These are phyloP conservation scores for Drosophila grimshawi DNA, from an alignment of 1,140 invertebrate genomes.

Conservation along the genomic window DNA sequence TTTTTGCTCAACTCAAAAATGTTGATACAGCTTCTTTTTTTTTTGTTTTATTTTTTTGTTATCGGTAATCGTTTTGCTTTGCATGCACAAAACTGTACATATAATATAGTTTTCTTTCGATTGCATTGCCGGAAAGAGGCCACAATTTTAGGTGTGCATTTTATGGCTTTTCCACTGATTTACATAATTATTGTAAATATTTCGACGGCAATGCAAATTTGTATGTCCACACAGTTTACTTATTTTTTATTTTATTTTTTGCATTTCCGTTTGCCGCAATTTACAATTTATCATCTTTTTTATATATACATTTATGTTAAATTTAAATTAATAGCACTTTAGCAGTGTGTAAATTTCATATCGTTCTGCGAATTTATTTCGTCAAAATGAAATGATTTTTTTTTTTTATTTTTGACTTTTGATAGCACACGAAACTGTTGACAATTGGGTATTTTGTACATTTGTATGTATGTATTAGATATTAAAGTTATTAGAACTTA, in stretches of 20 bases:
- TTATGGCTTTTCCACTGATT: conserved; percentile 23
- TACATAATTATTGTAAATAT: conserved; percentile 44
- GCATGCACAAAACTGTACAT: conserved; percentile 46
- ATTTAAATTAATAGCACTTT: conserved; percentile 28
- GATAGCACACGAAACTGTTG: background rate
- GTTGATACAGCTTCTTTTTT: conserved; percentile 34
- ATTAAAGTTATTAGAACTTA: background rate
- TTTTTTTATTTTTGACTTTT: conserved; percentile 6
- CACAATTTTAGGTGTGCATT: conserved; percentile 44
- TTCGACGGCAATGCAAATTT: conserved; percentile 46
- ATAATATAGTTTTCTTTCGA: conserved; percentile 4
- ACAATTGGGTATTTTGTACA: background rate
- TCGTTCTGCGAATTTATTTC: conserved; percentile 2
- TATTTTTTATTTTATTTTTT: background rate
- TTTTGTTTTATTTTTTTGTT: conserved; percentile 44
- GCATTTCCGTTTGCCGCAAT: conserved; percentile 32
- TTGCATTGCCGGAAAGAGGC: conserved; percentile 32
- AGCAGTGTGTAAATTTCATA: conserved; percentile 25
- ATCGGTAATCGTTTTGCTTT: conserved; percentile 51
- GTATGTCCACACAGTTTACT: conserved; percentile 12
- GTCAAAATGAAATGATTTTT: conserved; percentile 4
- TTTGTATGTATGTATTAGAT: conserved; percentile 2
- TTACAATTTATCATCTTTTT: conserved; percentile 14
- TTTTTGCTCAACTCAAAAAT: conserved; percentile 14
- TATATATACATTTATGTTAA: background rate